Conservation (phyloP, 1,140 invertebrate species). For the Neodiprion fabricii region DNA sequence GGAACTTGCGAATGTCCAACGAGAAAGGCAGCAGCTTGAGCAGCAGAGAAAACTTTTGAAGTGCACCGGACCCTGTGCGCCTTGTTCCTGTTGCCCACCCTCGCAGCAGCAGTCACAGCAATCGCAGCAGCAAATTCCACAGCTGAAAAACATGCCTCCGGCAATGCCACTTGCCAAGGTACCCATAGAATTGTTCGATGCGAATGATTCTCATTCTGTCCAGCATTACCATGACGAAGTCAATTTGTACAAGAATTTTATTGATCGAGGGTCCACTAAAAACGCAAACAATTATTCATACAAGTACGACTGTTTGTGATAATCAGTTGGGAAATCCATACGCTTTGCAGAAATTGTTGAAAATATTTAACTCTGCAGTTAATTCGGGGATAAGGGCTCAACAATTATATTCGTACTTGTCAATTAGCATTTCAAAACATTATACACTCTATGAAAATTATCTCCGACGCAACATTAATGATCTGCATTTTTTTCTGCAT, state of each 20-base stretch:
- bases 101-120: slow-evolving; percentile 13
- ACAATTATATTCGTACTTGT: no score
- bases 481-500: no score
- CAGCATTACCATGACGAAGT: not conserved
- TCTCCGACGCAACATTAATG: no score
- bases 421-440: no score
- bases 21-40: slow-evolving; percentile 64
- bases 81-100: slow-evolving; percentile 40
- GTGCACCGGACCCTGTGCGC: slow-evolving; percentile 46
- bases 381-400: no score
- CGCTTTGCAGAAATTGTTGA: no score
- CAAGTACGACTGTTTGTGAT: not conserved
- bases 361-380: no score
- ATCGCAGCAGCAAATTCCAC: slow-evolving; percentile 9
- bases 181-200: slow-evolving; percentile 8
- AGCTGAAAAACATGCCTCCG: slow-evolving; percentile 14
- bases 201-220: not conserved
- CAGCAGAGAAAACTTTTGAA: slow-evolving; percentile 61
- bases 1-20: slow-evolving; percentile 65
- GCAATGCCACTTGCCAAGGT: slow-evolving; percentile 13
- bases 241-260: not conserved
- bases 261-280: not conserved
- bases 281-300: not conserved
- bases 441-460: no score
- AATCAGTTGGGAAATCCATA: not conserved